Evolutionary conservation across 1,140 invertebrate species (phyloP).

Genomic region (Pseudomyrmex gracilis): DNA sequence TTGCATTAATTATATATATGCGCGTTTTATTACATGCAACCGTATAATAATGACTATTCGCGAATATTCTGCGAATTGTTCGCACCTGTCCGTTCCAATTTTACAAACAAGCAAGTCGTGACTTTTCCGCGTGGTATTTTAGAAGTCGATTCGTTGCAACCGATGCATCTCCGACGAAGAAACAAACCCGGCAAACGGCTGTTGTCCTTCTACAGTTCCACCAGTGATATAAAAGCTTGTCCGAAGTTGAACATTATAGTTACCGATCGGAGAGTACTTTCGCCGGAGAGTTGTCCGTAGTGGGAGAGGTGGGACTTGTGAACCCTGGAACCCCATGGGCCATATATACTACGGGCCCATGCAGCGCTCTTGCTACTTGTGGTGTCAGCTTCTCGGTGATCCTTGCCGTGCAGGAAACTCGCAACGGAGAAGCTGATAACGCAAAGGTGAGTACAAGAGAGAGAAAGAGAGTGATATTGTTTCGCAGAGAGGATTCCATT

Average conservation of each 20-base stretch:
- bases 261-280: conserved; percentile 80
- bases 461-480: too few species aligned
- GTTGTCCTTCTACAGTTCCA: conserved; percentile 64
- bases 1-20: too few species aligned
- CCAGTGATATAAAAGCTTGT: conserved; percentile 60
- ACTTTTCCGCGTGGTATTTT: not conserved
- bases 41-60: too few species aligned
- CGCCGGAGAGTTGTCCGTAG: conserved; percentile 77
- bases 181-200: conserved; percentile 33
- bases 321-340: conserved; percentile 79
- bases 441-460: conserved; percentile 60
- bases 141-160: not conserved
- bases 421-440: conserved; percentile 31
- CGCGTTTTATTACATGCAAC: too few species aligned
- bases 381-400: conserved; percentile 78
- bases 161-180: conserved; percentile 32
- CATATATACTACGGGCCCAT: conserved; percentile 79
- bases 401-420: conserved; percentile 64
- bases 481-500: not conserved
- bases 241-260: conserved; percentile 70
- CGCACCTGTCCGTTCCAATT: not conserved
- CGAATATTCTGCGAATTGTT: not conserved
- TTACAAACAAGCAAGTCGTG: not conserved
- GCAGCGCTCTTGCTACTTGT: conserved; percentile 78
- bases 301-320: conserved; percentile 82